phyloP scores from a whole-genome alignment of 2,113 vertebrate species.

The Hoplias malabaricus region DNA sequence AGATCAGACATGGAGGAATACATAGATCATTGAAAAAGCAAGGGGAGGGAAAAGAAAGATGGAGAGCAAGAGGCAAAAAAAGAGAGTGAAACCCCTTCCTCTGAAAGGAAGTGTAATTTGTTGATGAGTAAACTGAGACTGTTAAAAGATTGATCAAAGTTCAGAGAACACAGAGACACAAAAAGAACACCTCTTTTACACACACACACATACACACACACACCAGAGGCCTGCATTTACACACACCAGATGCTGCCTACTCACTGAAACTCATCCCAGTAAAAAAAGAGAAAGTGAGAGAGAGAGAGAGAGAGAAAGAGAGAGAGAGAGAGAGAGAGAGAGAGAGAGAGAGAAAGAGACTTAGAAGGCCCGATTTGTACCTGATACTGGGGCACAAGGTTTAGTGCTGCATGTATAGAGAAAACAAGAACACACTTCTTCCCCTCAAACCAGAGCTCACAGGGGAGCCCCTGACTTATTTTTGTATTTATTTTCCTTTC shows the following conservation, averaged over 20 bases:
- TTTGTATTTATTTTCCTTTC: too few relatives aligned
- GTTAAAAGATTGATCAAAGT: constrained; percentile 19
- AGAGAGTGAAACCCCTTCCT: constrained; percentile 27
- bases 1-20: too few relatives aligned
- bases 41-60: too few relatives aligned
- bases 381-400: too few relatives aligned
- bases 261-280: not conserved
- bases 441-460: too few relatives aligned
- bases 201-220: not conserved
- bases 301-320: not conserved
- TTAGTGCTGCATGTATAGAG: too few relatives aligned
- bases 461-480: too few relatives aligned
- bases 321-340: not conserved
- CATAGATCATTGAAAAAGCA: too few relatives aligned
- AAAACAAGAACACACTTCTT: too few relatives aligned
- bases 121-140: not conserved
- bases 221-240: not conserved
- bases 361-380: too few relatives aligned
- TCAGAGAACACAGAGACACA: not conserved
- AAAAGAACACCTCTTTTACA: not conserved
- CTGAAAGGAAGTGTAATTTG: constrained; percentile 1
- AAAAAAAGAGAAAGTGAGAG: not conserved
- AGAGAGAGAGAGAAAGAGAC: not conserved
- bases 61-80: too few relatives aligned
- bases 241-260: not conserved